Percentiles rank a stretch among this genome's conserved stretches.
phyloP scores from a whole-genome alignment of 2,113 vertebrate species.

The Dicrurus megarhynchus region DNA sequence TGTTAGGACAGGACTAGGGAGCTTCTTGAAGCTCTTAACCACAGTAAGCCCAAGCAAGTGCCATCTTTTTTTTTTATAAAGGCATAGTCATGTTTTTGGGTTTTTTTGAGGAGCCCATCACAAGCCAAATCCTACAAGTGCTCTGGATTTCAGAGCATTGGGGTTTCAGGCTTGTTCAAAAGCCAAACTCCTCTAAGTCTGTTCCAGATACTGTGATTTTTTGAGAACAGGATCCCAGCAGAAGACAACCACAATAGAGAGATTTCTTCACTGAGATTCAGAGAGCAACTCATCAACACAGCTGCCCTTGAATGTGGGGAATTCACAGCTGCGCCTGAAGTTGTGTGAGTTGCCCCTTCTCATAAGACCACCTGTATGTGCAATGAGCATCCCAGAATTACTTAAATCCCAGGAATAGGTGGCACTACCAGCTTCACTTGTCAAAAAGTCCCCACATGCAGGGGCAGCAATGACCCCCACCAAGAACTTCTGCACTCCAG shows the following conservation, averaged over 20 bases:
- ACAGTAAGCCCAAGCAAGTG: background rate
- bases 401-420: background rate
- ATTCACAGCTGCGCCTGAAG: background rate
- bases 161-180: background rate
- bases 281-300: background rate
- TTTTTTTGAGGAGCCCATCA: background rate
- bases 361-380: background rate
- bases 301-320: background rate
- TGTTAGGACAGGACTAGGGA: background rate
- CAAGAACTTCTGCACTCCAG: background rate
- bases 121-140: background rate
- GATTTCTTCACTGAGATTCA: background rate
- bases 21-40: background rate
- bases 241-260: background rate
- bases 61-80: background rate
- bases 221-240: background rate
- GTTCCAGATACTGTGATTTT: background rate
- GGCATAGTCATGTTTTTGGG: background rate
- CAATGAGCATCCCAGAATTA: background rate
- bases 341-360: background rate
- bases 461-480: background rate
- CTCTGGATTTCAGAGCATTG: background rate
- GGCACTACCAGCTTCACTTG: background rate
- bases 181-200: background rate
- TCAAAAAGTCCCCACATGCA: background rate